Conservation (phyloP, 2,888 invertebrate genomes). For the Psylliodes chrysocephalus region DNA sequence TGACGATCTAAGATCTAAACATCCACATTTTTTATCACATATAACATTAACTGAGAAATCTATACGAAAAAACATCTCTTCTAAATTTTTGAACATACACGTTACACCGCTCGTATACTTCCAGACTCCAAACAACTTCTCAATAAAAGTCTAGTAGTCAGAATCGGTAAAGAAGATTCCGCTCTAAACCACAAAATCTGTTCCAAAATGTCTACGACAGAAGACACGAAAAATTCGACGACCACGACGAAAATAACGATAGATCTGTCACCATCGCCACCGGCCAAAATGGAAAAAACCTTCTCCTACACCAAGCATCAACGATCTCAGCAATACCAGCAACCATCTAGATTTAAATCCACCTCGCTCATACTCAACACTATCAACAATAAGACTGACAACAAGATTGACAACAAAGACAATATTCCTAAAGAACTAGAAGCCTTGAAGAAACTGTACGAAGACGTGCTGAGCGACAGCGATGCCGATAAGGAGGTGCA, state of each 20-base stretch:
- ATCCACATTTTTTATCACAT: too few species aligned
- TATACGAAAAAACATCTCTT: too few species aligned
- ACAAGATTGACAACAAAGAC: conserved; percentile 5
- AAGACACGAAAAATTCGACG: conserved; percentile 57
- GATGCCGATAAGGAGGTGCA: conserved; percentile 73
- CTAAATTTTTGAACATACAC: too few species aligned
- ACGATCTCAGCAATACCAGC: conserved; percentile 54
- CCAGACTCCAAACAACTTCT: conserved; percentile 61
- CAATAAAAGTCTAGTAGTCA: conserved; percentile 64
- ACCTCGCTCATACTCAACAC: conserved; percentile 64
- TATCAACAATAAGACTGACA: conserved; percentile 53
- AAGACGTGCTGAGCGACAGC: conserved; percentile 65
- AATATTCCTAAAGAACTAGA: conserved; percentile 59
- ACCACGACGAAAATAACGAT: conserved; percentile 65
- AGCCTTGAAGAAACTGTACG: conserved; percentile 62
- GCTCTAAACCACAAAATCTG: conserved; percentile 59
- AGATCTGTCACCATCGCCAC: conserved; percentile 60
- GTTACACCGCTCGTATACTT: conserved; percentile 36
- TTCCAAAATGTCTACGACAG: conserved; percentile 61
- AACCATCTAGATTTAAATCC: conserved; percentile 60
- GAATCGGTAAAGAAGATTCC: conserved; percentile 61
- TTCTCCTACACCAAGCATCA: conserved; percentile 52
- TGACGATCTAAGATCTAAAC: too few species aligned
- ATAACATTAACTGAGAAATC: too few species aligned
- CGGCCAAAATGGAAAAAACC: conserved; percentile 41